Evolutionary conservation across 1,140 invertebrate genomes (phyloP), one percentile per base, ranked within the genome.

Genomic region (Centruroides sculpturatus): DNA sequence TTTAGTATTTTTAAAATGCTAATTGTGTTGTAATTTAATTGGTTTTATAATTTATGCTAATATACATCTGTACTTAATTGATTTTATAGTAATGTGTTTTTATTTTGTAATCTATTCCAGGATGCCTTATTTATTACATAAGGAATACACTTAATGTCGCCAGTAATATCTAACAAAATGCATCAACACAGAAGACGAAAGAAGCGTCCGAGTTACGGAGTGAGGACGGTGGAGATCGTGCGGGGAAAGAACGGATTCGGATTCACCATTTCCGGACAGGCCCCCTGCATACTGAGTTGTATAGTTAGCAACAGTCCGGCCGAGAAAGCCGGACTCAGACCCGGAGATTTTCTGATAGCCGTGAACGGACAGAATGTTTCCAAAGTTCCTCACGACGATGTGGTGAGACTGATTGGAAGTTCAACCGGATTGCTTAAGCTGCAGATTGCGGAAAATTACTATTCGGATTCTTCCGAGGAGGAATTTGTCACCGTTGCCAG

Each of bases 221-320:
- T 91, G 23, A 82, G 88, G 56, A 87, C 85, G 4, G 87, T 95
- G 23, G 88, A 95, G 69, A 82, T 96, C 8, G 78, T 82, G 1
- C 79, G 91, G 59, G 89, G 91, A 3, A 79, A 82, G 60, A 87
- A 87, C 68, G 90, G 89, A 8, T 93, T 89, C 73, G 90, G 90
- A 7, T 93, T 93, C 69, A 93, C 90, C 11, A 91, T 93, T 65
- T 92, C 89, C n/a, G 90, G 90, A 0, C 89, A 94, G 69, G 86
- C 89, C 66, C 90, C 90, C 0, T 92, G 89, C 72, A 85, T 92
- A 65, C 76, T 94, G 10, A 89, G 88, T 66, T 90, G 86, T 72
- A 92, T 92, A 67, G 87, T 90, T 2, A 76, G 80, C 62, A 84
- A 85, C 63, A 90, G 87, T 68, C 88, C 89, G 3, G 89, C 89